Conservation (phyloP, 1,140 invertebrate genomes). For the Gonioctena quinquepunctata region DNA sequence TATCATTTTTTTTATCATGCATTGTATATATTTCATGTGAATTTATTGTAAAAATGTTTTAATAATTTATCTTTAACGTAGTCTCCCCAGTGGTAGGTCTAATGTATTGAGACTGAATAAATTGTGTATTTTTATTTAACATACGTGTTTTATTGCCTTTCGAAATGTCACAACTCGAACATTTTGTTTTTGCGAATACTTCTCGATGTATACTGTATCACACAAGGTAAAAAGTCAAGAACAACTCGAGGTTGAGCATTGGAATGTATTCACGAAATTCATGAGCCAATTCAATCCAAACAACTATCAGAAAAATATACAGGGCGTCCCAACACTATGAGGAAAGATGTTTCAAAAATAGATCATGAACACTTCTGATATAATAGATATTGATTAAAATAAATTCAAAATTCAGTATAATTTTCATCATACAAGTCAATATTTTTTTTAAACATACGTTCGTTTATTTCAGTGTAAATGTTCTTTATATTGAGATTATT, state of each 20-base stretch:
- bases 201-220: not conserved
- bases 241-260: constrained; percentile 30
- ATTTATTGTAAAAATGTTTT: constrained; percentile 50
- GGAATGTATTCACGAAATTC: not conserved
- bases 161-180: constrained; percentile 9
- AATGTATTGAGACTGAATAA: constrained; percentile 54
- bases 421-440: too few species aligned
- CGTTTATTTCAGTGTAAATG: too few species aligned
- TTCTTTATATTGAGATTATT: too few species aligned
- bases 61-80: constrained; percentile 48
- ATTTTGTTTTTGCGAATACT: constrained; percentile 24
- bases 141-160: constrained; percentile 34
- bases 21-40: constrained; percentile 49
- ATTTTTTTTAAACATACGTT: too few species aligned
- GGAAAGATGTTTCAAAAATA: too few species aligned
- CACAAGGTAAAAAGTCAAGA: constrained; percentile 34
- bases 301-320: too few species aligned
- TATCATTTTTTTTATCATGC: constrained; percentile 40
- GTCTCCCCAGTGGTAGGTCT: constrained; percentile 48
- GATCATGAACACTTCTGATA: too few species aligned
- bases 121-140: constrained; percentile 49
- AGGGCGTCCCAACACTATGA: too few species aligned
- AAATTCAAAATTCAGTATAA: too few species aligned
- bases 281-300: too few species aligned
- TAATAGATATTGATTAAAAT: too few species aligned